Evolutionary conservation across 2,797 vertebrate species (phyloP), one percentile per base, ranked within the genome.

Genomic region (Balearica regulorum): DNA sequence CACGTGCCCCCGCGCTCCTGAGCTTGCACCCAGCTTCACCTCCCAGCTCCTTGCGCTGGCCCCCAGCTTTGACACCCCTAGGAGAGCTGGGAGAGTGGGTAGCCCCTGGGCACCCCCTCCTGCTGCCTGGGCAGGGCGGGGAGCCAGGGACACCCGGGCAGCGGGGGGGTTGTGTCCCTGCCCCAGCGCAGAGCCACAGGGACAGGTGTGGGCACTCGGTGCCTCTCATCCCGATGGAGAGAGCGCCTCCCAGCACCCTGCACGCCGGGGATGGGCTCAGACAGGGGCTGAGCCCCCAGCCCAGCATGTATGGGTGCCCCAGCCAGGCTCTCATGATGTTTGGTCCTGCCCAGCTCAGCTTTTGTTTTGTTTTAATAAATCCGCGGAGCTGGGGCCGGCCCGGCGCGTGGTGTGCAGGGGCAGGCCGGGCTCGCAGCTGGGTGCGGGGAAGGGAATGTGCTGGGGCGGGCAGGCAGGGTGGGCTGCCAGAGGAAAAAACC

Each of bases 351-450:
- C n/a, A 9, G 46, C 90, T 96, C 91, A 78, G 93, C 96, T 90
- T 65, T 89, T 93, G 95, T 94, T 96, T 96, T 96, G 94, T 94
- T 96, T 86, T 69, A 18, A 6, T 68, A 95, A 96, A 73, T 86
- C 90, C 2, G 0, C 3, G 0, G 61, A 22, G 87, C 91, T 10
- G 14, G 37, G 71, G 51, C 78, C 2, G 3, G 28, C 49, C 22
- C 2, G 16, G 80, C 20, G 6, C 10, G 0, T 46, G 55, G 62
- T 54, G 76, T 8, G 24, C 39, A 8, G 83, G 70, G 90, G 35
- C 69, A 43, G 78, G 55, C 54, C 2, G 3, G 20, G 26, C 69
- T 79, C 82, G 0, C 90, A 68, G 85, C 44, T 24, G 94, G 91
- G 77, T 0, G 28, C 0, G 0, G 72, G 75, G 94, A 96, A 85